Conservation (phyloP, 2,113 vertebrate species). For the Vireo altiloquus region DNA sequence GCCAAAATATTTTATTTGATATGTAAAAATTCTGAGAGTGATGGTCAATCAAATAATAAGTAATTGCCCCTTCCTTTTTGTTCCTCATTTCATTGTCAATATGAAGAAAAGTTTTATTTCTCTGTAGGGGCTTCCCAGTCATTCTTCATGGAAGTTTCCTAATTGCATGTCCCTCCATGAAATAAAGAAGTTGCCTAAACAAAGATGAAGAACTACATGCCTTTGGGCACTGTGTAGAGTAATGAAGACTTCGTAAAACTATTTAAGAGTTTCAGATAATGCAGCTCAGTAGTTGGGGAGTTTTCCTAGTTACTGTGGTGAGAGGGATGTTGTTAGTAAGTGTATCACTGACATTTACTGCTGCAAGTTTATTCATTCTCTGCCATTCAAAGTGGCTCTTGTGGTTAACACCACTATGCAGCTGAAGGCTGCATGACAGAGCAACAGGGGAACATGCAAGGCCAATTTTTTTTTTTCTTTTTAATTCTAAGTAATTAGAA, state of each 20-base stretch:
- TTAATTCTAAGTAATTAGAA: background rate
- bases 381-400: background rate
- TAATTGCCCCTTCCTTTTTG: background rate
- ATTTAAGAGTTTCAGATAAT: background rate
- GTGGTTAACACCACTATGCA: background rate
- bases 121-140: background rate
- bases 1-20: background rate
- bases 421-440: background rate
- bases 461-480: background rate
- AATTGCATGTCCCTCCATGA: background rate
- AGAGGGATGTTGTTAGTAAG: background rate
- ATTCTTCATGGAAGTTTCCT: background rate
- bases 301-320: background rate
- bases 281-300: background rate
- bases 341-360: background rate
- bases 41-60: background rate
- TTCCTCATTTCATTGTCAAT: background rate
- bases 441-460: background rate
- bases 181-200: background rate
- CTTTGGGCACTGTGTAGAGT: background rate
- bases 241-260: background rate
- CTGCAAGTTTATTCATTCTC: background rate
- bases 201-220: background rate
- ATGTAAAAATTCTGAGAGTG: background rate
- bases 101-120: background rate